Conservation (phyloP, 2,888 invertebrate species). For the Cataglyphis cursor region DNA sequence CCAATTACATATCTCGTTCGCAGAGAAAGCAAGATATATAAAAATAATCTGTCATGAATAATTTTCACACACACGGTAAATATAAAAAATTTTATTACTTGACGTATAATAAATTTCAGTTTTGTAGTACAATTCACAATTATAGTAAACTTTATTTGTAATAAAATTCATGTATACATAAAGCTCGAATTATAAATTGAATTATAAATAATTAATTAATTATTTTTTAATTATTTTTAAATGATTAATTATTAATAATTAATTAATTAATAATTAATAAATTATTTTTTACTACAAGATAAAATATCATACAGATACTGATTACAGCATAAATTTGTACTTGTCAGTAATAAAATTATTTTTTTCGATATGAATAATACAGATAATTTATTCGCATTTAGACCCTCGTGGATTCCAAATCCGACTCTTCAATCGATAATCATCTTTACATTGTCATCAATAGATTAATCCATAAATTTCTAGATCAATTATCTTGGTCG, state of each 20-base stretch:
- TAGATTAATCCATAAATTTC: slow-evolving; percentile 29
- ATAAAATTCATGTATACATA: slow-evolving; percentile 3
- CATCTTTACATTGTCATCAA: slow-evolving; percentile 2
- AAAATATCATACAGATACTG: not conserved
- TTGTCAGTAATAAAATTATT: not conserved
- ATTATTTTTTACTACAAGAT: not conserved
- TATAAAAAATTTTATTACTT: not conserved
- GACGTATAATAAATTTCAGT: not conserved
- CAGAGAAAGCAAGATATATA: not conserved
- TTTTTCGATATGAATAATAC: not conserved
- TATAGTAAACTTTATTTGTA: not conserved
- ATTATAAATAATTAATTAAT: no score
- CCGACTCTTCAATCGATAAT: slow-evolving; percentile 23
- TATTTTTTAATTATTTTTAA: no score
- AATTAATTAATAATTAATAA: no score
- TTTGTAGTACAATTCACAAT: not conserved
- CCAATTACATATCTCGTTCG: not conserved
- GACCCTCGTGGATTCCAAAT: slow-evolving; percentile 17
- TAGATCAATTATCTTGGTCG: slow-evolving; percentile 48
- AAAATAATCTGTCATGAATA: slow-evolving; percentile 1
- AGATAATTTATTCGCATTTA: slow-evolving; percentile 27
- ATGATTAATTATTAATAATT: no score
- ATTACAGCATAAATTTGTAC: not conserved
- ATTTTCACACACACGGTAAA: not conserved
- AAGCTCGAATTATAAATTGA: not conserved